Evolutionary conservation across 2,888 invertebrate genomes (phyloP).

Genomic region (Trachelus tabidus): DNA sequence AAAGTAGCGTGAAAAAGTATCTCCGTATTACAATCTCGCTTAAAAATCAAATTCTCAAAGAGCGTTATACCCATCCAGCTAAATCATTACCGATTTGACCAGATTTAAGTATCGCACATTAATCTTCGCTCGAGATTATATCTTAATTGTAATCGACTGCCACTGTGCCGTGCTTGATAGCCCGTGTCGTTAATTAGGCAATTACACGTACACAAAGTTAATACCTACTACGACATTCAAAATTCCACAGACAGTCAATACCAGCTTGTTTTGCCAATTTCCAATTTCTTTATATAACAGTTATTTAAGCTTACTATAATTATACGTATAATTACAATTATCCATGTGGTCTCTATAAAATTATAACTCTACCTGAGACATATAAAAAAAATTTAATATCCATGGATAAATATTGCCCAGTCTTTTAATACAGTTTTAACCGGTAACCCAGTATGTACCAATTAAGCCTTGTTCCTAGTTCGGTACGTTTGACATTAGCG

Average conservation of each 20-base stretch:
- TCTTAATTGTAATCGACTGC: neutral
- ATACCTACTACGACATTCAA: neutral
- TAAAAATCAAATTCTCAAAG: neutral
- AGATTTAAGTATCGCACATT: neutral
- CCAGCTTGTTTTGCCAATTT: neutral
- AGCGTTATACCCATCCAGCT: neutral
- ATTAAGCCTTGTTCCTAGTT: conserved; percentile 11
- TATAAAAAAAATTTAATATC: neutral
- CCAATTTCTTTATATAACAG: neutral
- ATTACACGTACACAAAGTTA: neutral
- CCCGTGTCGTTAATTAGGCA: neutral
- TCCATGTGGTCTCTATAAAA: too few species aligned
- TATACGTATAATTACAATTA: neutral
- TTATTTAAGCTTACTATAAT: neutral
- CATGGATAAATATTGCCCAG: neutral
- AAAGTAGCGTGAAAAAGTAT: neutral
- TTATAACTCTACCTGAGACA: neutral
- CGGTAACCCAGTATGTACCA: neutral
- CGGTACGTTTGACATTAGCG: conserved; percentile 11
- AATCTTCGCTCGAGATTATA: neutral
- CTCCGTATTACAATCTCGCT: neutral
- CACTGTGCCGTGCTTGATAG: neutral
- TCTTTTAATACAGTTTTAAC: neutral
- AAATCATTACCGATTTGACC: neutral
- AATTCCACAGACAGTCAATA: neutral